phyloP scores from a whole-genome alignment of 2,113 vertebrate species.

The Lepisosteus osseus region DNA sequence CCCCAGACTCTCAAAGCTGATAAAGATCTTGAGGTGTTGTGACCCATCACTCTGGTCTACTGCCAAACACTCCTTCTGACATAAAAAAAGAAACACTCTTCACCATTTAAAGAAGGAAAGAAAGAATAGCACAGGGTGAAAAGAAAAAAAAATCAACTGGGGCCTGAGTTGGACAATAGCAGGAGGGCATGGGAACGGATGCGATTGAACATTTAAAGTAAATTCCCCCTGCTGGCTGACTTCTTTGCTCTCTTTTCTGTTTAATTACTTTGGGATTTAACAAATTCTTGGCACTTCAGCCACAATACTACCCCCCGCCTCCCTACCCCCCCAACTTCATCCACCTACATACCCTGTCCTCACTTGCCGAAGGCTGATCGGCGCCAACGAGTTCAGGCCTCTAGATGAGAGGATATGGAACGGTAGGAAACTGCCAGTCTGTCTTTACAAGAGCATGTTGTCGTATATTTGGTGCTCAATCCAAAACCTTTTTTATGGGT shows the following conservation, averaged over 20 bases:
- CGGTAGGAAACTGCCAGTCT: too few species aligned
- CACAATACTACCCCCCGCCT: neutral
- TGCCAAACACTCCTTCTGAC: neutral
- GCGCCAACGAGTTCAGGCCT: slow-evolving; percentile 26
- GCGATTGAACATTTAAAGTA: slow-evolving; percentile 33
- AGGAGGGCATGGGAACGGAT: slow-evolving; percentile 50
- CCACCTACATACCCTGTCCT: slow-evolving; percentile 16
- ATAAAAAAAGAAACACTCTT: slow-evolving; percentile 11
- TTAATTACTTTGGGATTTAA: slow-evolving; percentile 47
- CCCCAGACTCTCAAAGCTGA: neutral
- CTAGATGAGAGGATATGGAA: slow-evolving; percentile 33
- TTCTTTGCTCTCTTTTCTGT: slow-evolving; percentile 26
- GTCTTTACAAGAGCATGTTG: too few species aligned
- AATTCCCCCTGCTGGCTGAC: slow-evolving; percentile 33
- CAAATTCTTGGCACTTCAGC: slow-evolving; percentile 22
- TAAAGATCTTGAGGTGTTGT: neutral
- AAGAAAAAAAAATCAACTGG: slow-evolving; percentile 5
- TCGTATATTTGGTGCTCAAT: too few species aligned
- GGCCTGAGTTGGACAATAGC: slow-evolving; percentile 15
- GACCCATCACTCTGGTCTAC: neutral
- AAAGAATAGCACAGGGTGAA: slow-evolving; percentile 9
- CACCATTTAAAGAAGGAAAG: slow-evolving; percentile 9
- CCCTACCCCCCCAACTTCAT: slow-evolving; percentile 7
- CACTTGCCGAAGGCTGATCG: slow-evolving; percentile 36
- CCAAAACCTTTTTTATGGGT: too few species aligned